phyloP scores from a whole-genome alignment of 2,113 vertebrate species.

The Takifugu flavidus region DNA sequence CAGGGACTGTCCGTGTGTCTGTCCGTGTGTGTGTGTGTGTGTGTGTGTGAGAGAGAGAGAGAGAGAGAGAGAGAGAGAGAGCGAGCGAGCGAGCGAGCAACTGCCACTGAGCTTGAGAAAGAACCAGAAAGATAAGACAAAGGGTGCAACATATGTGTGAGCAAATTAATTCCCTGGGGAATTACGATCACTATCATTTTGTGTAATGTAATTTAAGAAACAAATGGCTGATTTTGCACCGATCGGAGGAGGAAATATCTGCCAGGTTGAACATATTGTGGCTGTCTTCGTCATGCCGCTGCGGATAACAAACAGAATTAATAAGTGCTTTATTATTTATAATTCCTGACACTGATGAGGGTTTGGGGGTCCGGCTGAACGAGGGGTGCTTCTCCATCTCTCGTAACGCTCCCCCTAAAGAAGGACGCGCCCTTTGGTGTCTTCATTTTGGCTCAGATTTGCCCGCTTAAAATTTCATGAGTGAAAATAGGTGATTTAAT shows the following conservation, averaged over 20 bases:
- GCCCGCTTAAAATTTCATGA: constrained; percentile 67
- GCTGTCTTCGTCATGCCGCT: constrained; percentile 26
- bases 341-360: constrained; percentile 31
- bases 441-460: constrained; percentile 58
- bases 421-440: constrained; percentile 19
- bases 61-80: constrained; percentile 7
- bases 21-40: background rate
- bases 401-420: constrained; percentile 21
- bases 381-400: constrained; percentile 26
- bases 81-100: constrained; percentile 11
- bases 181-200: constrained; percentile 58
- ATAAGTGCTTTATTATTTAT: constrained; percentile 34
- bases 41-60: background rate
- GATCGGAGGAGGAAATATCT: constrained; percentile 34
- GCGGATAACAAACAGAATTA: constrained; percentile 36
- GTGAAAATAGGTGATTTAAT: constrained; percentile 75
- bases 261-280: constrained; percentile 23
- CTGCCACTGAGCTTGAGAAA: constrained; percentile 27
- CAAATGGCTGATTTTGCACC: constrained; percentile 29
- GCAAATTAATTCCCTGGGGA: constrained; percentile 67
- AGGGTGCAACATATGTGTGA: constrained; percentile 47
- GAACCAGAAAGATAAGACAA: constrained; percentile 46
- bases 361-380: background rate
- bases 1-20: constrained; percentile 10
- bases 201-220: constrained; percentile 55